A percentile compares a stretch with the other conserved stretches of the same genome.
These are phyloP conservation scores for Sula dactylatra DNA, from an alignment of 2,113 vertebrate species.

Conservation along the genomic window DNA sequence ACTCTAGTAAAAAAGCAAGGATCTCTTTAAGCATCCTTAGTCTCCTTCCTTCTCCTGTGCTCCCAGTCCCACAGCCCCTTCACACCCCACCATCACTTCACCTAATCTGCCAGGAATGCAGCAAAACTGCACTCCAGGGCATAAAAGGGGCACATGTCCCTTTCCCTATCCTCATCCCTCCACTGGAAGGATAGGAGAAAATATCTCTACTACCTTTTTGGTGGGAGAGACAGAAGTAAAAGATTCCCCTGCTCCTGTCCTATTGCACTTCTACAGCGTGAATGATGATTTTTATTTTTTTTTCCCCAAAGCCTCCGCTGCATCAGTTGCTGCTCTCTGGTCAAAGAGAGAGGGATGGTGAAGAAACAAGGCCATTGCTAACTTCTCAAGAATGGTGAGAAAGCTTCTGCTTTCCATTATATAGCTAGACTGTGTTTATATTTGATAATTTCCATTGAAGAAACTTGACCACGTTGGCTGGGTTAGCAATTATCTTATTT, in stretches of 20 bases:
- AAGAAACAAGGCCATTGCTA: neutral
- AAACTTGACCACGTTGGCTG: neutral
- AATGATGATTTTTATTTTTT: neutral
- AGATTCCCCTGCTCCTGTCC: neutral
- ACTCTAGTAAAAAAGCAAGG: neutral
- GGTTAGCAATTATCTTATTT: neutral
- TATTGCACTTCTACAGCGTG: neutral
- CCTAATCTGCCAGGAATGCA: neutral
- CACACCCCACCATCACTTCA: neutral
- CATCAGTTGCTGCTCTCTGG: neutral
- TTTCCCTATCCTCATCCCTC: neutral
- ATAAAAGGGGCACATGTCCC: neutral
- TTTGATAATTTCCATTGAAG: neutral
- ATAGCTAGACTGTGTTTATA: neutral
- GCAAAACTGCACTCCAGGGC: neutral
- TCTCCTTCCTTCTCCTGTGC: neutral
- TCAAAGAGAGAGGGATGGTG: neutral
- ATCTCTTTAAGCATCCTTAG: neutral
- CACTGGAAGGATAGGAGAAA: neutral
- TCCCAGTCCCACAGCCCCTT: neutral
- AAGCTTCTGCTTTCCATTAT: neutral
- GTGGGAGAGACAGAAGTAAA: neutral
- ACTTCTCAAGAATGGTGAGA: neutral
- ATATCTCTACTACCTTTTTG: neutral
- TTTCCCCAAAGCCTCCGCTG: neutral